Evolutionary conservation across 2,888 invertebrate genomes (phyloP).

Genomic region (Apamea epomidion): DNA sequence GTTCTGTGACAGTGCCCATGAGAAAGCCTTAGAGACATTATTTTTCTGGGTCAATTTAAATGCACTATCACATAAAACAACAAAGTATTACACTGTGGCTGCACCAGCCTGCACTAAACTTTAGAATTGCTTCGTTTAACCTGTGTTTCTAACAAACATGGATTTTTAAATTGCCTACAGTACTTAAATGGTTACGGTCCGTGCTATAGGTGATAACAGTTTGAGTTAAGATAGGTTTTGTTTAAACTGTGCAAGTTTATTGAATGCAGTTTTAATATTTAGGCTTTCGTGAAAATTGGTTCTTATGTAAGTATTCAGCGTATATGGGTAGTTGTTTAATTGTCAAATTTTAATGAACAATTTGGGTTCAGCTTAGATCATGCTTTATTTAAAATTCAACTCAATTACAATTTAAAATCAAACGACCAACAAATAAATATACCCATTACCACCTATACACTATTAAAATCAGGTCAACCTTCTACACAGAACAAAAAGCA

Average conservation of each 20-base stretch:
- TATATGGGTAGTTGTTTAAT: not conserved
- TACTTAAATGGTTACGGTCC: not conserved
- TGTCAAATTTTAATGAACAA: not conserved
- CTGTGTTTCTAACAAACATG: not conserved
- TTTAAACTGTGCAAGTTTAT: slow-evolving; percentile 3
- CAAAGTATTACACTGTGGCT: slow-evolving; percentile 2
- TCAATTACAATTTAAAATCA: not conserved
- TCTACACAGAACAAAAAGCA: slow-evolving; percentile 32
- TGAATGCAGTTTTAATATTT: not conserved
- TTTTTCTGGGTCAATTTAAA: not conserved
- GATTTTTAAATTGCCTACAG: slow-evolving; percentile 22
- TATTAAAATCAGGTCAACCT: slow-evolving; percentile 41
- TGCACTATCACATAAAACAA: not conserved
- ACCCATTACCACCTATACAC: not conserved
- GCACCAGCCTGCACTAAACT: not conserved
- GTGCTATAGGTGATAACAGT: not conserved
- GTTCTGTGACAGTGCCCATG: not conserved
- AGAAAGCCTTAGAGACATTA: not conserved
- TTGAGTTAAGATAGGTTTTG: slow-evolving; percentile 1
- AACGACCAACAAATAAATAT: not conserved
- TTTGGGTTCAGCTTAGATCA: not conserved
- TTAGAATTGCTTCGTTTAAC: slow-evolving; percentile 26
- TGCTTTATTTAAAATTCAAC: not conserved
- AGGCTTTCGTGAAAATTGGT: not conserved
- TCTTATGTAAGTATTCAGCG: not conserved